Conservation (phyloP, 2,888 invertebrate species). For the Monochamus alternatus region DNA sequence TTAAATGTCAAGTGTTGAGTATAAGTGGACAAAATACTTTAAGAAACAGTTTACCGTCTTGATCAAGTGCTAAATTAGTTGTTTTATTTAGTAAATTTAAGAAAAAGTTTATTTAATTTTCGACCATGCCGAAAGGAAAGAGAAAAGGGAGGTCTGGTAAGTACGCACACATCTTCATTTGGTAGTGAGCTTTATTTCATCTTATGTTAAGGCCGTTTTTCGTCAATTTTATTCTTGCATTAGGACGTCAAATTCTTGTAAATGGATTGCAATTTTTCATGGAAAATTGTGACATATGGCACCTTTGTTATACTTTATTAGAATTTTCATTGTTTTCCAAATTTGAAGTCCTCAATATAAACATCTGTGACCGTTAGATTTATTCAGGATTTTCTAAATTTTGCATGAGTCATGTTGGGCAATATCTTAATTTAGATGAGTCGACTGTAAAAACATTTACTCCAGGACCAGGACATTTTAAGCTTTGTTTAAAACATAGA, state of each 20-base stretch:
- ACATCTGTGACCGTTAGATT: too few species aligned
- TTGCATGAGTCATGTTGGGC: conserved; percentile 12
- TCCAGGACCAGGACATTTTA: background rate
- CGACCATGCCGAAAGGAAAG: conserved; percentile 84
- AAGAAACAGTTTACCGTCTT: conserved; percentile 86
- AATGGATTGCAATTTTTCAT: conserved; percentile 30
- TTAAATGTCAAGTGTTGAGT: conserved; percentile 82
- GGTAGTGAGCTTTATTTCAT: conserved; percentile 37
- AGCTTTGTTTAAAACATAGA: background rate
- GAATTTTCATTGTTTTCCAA: background rate
- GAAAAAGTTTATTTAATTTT: conserved; percentile 63
- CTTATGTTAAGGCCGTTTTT: conserved; percentile 40
- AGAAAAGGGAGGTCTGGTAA: conserved; percentile 84
- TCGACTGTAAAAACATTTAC: background rate
- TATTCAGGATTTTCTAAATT: background rate
- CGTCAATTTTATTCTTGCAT: conserved; percentile 20
- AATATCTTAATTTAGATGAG: background rate
- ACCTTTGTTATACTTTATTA: conserved; percentile 7
- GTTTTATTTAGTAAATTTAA: conserved; percentile 74
- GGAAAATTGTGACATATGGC: conserved; percentile 48
- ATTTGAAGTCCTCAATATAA: background rate
- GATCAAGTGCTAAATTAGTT: conserved; percentile 79
- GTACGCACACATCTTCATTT: conserved; percentile 55
- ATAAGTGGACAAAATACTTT: conserved; percentile 81
- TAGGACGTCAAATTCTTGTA: conserved; percentile 43